Evolutionary conservation across 2,113 vertebrate genomes (phyloP).

Genomic region (Antennarius striatus): DNA sequence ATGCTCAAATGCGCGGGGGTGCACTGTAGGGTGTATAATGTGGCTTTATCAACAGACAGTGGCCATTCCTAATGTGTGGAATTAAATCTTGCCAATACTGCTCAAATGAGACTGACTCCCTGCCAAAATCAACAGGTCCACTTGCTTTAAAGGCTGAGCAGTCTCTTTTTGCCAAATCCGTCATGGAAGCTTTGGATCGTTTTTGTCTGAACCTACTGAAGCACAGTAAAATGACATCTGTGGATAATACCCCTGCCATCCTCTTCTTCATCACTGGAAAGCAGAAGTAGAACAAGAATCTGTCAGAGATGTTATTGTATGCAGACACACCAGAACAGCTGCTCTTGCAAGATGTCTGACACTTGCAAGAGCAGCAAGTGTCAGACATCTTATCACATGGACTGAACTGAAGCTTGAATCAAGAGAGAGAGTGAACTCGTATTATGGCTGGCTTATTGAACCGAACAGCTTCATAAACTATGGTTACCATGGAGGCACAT

Average conservation of each 20-base stretch:
- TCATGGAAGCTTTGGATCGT: conserved; percentile 43
- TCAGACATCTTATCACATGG: too few relatives aligned
- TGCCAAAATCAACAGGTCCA: conserved; percentile 62
- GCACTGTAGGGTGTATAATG: background rate
- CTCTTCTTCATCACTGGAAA: conserved; percentile 34
- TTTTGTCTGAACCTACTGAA: conserved; percentile 58
- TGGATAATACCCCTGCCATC: conserved; percentile 43
- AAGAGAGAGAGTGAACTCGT: conserved; percentile 16
- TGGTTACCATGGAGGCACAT: conserved; percentile 38
- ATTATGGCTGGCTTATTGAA: conserved; percentile 32
- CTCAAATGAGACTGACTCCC: conserved; percentile 23
- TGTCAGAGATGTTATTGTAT: conserved; percentile 42
- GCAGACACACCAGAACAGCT: conserved; percentile 58
- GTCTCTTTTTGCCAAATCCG: conserved; percentile 51
- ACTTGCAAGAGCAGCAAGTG: too few relatives aligned
- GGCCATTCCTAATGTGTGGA: conserved; percentile 18
- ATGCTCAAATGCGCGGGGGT: too few relatives aligned
- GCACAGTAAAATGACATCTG: conserved; percentile 58
- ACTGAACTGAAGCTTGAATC: too few relatives aligned
- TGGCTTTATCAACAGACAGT: conserved; percentile 6
- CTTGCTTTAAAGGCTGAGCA: conserved; percentile 48
- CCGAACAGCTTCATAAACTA: conserved; percentile 46
- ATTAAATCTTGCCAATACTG: conserved; percentile 22
- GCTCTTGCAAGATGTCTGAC: conserved; percentile 40
- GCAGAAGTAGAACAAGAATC: conserved; percentile 31